phyloP scores from a whole-genome alignment of 2,888 invertebrate genomes.

The Nymphalis c-album region DNA sequence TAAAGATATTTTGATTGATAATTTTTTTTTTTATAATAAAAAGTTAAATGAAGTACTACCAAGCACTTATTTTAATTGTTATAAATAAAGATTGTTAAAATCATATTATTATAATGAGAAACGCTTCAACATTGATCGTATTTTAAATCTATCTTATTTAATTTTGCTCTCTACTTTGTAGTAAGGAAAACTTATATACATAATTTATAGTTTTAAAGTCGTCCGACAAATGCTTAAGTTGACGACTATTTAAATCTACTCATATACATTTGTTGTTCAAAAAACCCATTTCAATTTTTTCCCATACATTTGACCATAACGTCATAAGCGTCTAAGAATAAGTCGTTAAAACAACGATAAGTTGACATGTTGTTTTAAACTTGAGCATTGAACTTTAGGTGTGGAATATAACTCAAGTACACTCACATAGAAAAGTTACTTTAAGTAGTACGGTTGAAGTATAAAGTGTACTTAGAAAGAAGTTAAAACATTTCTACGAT shows the following conservation, averaged over 20 bases:
- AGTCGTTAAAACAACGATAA: slow-evolving; percentile 34
- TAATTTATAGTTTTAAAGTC: not conserved
- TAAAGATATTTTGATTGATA: too few relatives aligned
- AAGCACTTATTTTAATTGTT: too few relatives aligned
- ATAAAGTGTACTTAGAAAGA: not conserved
- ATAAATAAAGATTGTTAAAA: too few relatives aligned
- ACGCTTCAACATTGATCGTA: too few relatives aligned
- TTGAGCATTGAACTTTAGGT: slow-evolving; percentile 33
- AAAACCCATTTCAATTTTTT: slow-evolving; percentile 4
- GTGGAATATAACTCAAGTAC: slow-evolving; percentile 13
- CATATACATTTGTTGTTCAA: not conserved
- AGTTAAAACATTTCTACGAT: not conserved
- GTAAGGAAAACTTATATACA: too few relatives aligned
- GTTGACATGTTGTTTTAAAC: slow-evolving; percentile 36
- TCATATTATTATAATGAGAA: too few relatives aligned
- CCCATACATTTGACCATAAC: slow-evolving; percentile 27
- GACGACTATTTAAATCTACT: not conserved
- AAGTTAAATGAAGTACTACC: too few relatives aligned
- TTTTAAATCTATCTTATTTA: too few relatives aligned
- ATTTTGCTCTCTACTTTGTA: too few relatives aligned
- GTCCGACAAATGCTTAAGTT: too few relatives aligned
- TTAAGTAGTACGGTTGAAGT: slow-evolving; percentile 5
- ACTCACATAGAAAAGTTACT: slow-evolving; percentile 17
- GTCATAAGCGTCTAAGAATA: slow-evolving; percentile 24
- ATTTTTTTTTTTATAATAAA: too few relatives aligned